Evolutionary conservation across 2,888 invertebrate genomes (phyloP), one percentile per base, ranked within the genome.

Genomic region (Leptura quadrifasciata): DNA sequence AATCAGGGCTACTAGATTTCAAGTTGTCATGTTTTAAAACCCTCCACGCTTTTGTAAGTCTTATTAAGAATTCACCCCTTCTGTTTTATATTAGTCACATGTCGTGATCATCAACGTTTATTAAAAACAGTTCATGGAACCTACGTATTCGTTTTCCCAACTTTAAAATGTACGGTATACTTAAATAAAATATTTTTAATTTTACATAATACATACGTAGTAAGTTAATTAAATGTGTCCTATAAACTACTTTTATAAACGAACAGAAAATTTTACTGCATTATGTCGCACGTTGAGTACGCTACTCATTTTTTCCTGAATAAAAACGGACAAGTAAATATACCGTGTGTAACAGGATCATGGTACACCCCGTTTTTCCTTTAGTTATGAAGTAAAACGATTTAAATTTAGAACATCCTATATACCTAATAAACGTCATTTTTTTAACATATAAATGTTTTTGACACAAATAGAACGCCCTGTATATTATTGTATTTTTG

Each of bases 1-100:
- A 21, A 52, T 57, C 58, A 67, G 52, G 54, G 67, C 67, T 74
- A 70, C 39, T 58, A 70, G 47, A 47, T 76, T 67, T 63, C 58
- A 61, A 74, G 72, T 74, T 77, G 68, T 76, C 72, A 74, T 77
- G 74, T 71, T 70, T 71, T 76, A 77, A 74, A 74, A 67, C 72
- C 72, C 74, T 60, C 57, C 68, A 74, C 67, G 77, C 72, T 74
- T 74, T 58, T 74, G 58, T 67, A 65, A 61, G 72, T 58, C 71
- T 74, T 74, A 77, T 77, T 77, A 77, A 68, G 70, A 77, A 77
- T 77, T 77, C 77, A 77, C 77, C 77, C 77, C 77, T 76, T 76
- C 77, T 77, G 72, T 69, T 71, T 61, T 74, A 65, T 20, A 71
- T 77, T 74, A 77, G 67, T 77, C 77, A 74, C 68, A 77, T 77